Evolutionary conservation across 2,797 vertebrate genomes (phyloP).

Genomic region (Capromys pilorides): DNA sequence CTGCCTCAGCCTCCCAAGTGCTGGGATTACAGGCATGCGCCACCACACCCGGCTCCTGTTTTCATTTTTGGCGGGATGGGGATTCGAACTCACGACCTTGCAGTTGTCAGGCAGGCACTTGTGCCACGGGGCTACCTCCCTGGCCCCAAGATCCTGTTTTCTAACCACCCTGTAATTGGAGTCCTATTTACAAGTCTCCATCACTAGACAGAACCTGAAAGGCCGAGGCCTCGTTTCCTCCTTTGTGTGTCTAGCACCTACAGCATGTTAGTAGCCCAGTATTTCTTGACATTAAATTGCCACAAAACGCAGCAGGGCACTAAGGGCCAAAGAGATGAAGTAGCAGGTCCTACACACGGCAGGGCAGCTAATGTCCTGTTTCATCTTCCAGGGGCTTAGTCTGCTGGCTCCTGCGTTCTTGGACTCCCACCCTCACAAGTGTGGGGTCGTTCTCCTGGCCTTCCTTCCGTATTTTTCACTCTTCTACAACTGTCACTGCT

Average conservation of each 20-base stretch:
- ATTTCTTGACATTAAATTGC: background rate
- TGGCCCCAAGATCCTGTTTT: too few species aligned
- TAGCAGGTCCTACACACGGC: background rate
- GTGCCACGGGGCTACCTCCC: too few species aligned
- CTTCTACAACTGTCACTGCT: background rate
- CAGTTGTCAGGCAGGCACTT: too few species aligned
- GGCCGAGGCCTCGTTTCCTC: background rate
- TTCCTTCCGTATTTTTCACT: background rate
- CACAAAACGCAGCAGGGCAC: background rate
- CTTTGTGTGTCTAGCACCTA: background rate
- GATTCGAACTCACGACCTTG: too few species aligned
- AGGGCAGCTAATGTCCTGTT: background rate
- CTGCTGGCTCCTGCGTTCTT: background rate
- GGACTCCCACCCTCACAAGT: background rate
- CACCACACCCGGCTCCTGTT: too few species aligned
- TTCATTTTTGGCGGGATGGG: too few species aligned
- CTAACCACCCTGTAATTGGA: background rate
- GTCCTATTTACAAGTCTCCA: background rate
- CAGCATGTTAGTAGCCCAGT: background rate
- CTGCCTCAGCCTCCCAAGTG: too few species aligned
- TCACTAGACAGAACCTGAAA: background rate
- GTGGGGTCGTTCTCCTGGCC: background rate
- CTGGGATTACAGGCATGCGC: too few species aligned
- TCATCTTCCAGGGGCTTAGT: background rate
- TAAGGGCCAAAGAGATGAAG: background rate